Percentiles rank a stretch among this genome's conserved stretches.
Evolutionary conservation across 2,113 vertebrate species (phyloP).

Genomic region (Apaloderma vittatum): DNA sequence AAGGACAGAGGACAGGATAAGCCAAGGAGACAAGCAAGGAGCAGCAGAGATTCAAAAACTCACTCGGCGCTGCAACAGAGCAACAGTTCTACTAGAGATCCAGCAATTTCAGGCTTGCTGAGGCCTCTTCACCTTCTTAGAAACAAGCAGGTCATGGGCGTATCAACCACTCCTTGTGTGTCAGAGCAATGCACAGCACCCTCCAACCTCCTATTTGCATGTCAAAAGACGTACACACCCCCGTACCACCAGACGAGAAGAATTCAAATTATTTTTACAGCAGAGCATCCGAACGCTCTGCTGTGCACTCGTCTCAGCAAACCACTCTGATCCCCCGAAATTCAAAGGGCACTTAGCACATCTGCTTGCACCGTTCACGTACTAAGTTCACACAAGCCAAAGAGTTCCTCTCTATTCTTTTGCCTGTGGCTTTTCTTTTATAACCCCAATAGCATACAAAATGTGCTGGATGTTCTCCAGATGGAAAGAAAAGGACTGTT

Average conservation of each 20-base stretch:
- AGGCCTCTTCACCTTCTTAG: not conserved
- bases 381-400: not conserved
- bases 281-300: not conserved
- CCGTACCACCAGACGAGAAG: not conserved
- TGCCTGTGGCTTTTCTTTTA: not conserved
- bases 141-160: not conserved
- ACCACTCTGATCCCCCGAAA: not conserved
- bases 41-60: not conserved
- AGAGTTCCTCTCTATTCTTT: not conserved
- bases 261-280: not conserved
- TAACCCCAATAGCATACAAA: not conserved
- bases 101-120: not conserved
- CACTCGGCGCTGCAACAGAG: fast-evolving
- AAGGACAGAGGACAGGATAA: not conserved
- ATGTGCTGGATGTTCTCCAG: not conserved
- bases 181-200: not conserved
- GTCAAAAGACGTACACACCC: not conserved
- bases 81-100: not conserved
- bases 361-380: not conserved
- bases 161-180: not conserved
- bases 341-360: not conserved
- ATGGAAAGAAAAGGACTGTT: not conserved
- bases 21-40: not conserved
- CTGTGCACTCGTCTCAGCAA: not conserved
- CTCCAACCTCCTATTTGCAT: not conserved